Evolutionary conservation across 2,888 invertebrate genomes (phyloP), one percentile per base, ranked within the genome.

Genomic region (Marronus borbonicus): DNA sequence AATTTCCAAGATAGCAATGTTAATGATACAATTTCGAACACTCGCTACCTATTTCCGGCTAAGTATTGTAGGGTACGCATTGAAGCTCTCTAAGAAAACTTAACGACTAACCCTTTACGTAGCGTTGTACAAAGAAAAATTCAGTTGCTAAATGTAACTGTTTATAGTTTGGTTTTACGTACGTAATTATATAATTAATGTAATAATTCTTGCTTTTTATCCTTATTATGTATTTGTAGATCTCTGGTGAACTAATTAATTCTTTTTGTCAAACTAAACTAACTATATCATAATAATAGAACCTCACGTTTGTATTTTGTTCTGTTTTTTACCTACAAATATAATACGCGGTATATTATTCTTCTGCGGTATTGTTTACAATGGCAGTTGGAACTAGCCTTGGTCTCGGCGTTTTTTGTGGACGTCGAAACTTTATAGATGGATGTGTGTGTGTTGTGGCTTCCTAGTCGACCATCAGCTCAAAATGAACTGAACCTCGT

Each of bases 401-500:
- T 82, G 81, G 80, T 78, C 79, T 79, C 79, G 80, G 78, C 80
- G 86, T 66, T 77, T 58, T 76, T 49, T 50, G 64, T 70, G 76
- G 76, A 76, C 68, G 76, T 70, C 68, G 78, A 77, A 77, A 77
- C 78, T 60, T 72, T 76, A 69, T 68, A 66, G 14, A 66, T 49
- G 68, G 68, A 68, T 68, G 68, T 50, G 68, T 75, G 76, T 75
- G 62, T 60, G 49, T 49, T 76, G 74, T 55, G 66, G 76, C 77
- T 68, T 80, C 83, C 93, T 94, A 95, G 90, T 97, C 97, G 88
- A 97, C 93, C 94, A 97, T 94, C 89, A 97, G 91, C 91, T 97
- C 97, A 91, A 98, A 97, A 91, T 97, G 97, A 86, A 97, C 97
- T 85, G 96, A 95, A 86, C 97, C 98, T 88, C 96, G 94, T 89